Percentiles rank a stretch among this genome's conserved stretches.
These are phyloP conservation scores for Catamblyrhynchus diadema DNA, from an alignment of 2,797 vertebrate species.

Conservation along the genomic window DNA sequence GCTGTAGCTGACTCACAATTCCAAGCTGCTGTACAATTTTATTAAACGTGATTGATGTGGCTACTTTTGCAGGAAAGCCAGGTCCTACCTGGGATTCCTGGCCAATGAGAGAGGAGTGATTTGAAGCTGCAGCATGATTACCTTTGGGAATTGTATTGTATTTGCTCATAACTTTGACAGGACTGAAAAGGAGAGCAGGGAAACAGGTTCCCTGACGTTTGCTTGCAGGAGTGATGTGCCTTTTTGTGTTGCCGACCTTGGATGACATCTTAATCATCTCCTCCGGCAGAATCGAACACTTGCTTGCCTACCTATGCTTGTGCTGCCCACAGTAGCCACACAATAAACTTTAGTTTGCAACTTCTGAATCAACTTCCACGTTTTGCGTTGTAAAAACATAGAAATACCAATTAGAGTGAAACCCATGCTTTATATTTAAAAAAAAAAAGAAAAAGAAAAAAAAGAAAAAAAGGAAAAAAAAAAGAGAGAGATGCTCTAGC, in stretches of 20 bases:
- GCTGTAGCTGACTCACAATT: neutral
- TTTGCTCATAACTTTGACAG: neutral
- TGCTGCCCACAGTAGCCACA: neutral
- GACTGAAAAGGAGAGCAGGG: neutral
- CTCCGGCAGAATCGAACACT: neutral
- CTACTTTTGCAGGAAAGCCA: neutral
- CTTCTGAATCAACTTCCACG: neutral
- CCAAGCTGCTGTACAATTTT: neutral
- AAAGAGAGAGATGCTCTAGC: accelerated
- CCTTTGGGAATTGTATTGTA: neutral
- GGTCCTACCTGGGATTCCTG: neutral
- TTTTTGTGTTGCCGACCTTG: neutral
- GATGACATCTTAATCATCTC: neutral
- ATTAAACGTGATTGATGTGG: neutral
- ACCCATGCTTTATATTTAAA: neutral
- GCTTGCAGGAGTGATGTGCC: neutral
- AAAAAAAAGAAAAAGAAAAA: neutral
- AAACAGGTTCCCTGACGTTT: neutral
- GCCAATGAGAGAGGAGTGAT: neutral
- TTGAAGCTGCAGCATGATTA: neutral
- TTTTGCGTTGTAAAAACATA: neutral
- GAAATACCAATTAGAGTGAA: neutral
- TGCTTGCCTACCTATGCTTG: neutral
- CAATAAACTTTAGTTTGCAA: neutral
- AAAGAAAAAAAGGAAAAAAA: neutral